A percentile compares a stretch with the other conserved stretches of the same genome.
phyloP scores from a whole-genome alignment of 2,797 vertebrate species.

The Taeniopygia guttata region DNA sequence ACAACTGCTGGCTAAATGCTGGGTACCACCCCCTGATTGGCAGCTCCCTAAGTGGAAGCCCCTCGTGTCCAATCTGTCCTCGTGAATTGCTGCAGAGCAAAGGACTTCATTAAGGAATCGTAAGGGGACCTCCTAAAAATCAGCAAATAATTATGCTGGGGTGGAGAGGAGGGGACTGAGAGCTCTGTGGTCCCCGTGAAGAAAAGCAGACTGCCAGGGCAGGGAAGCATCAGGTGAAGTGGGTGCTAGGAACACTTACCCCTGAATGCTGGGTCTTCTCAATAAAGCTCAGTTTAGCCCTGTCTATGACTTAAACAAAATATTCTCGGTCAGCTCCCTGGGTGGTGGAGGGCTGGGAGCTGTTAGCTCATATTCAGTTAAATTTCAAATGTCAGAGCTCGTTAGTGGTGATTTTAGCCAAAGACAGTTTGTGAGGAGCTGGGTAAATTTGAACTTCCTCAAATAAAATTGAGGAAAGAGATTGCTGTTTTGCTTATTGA shows the following conservation, averaged over 20 bases:
- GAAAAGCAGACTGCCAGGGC: constrained; percentile 57
- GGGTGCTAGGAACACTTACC: constrained; percentile 56
- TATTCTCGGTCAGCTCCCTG: constrained; percentile 73
- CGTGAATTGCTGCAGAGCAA: constrained; percentile 36
- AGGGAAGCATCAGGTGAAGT: constrained; percentile 62
- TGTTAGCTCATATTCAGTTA: constrained; percentile 70
- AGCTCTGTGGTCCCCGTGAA: not conserved
- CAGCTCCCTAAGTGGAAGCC: constrained; percentile 14
- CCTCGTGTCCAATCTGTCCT: constrained; percentile 39
- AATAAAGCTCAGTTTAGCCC: constrained; percentile 57
- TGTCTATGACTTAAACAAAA: constrained; percentile 42
- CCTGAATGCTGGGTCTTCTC: constrained; percentile 63
- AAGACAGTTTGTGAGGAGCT: constrained; percentile 68
- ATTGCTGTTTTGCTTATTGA: constrained; percentile 51
- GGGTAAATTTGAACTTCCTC: constrained; percentile 70
- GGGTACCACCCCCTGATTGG: not conserved
- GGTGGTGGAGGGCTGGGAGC: constrained; percentile 75
- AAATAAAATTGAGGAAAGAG: constrained; percentile 70
- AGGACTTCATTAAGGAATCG: constrained; percentile 48
- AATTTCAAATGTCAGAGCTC: constrained; percentile 76
- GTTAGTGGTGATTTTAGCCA: constrained; percentile 77
- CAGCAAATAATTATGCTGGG: constrained; percentile 43
- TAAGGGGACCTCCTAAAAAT: constrained; percentile 40
- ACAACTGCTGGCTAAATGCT: not conserved
- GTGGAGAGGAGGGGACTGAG: constrained; percentile 1